Conservation (phyloP, 1,140 invertebrate species). For the Anoplolepis gracilipes region DNA sequence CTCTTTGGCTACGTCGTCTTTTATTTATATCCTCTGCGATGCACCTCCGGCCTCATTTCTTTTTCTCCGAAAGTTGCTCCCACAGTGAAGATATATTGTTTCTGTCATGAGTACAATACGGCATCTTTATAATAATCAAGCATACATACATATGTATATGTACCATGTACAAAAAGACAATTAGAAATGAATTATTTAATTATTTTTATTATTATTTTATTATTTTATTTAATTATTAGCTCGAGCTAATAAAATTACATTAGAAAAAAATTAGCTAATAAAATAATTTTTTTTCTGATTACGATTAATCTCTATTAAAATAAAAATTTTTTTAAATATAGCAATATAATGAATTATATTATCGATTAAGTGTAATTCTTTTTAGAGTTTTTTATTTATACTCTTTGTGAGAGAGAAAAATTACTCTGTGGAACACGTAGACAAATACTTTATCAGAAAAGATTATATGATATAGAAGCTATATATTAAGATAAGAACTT, state of each 20-base stretch:
- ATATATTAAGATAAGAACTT: conserved; percentile 33
- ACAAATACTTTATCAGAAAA: conserved; percentile 40
- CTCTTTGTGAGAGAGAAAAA: neutral
- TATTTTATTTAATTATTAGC: neutral
- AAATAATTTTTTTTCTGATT: neutral
- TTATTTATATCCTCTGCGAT: conserved; percentile 69
- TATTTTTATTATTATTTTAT: no score
- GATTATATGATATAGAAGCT: conserved; percentile 18
- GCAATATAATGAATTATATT: neutral
- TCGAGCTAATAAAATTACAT: no score
- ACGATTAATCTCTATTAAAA: neutral
- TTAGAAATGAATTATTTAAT: no score
- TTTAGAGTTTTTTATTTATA: neutral
- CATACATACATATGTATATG: no score
- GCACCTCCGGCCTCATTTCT: conserved; percentile 47
- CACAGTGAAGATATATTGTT: conserved; percentile 30
- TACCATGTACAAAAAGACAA: neutral
- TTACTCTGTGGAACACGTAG: neutral
- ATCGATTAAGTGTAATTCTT: neutral
- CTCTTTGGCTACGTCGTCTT: conserved; percentile 38
- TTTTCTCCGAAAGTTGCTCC: conserved; percentile 56
- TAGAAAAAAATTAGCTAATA: neutral
- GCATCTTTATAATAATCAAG: neutral
- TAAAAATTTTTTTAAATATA: neutral
- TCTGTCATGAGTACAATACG: neutral